Percentiles rank a stretch among this genome's conserved stretches.
These are phyloP conservation scores for Epizoanthus illoricatus DNA, from an alignment of 92 coral and sea anemone species.

Conservation along the genomic window DNA sequence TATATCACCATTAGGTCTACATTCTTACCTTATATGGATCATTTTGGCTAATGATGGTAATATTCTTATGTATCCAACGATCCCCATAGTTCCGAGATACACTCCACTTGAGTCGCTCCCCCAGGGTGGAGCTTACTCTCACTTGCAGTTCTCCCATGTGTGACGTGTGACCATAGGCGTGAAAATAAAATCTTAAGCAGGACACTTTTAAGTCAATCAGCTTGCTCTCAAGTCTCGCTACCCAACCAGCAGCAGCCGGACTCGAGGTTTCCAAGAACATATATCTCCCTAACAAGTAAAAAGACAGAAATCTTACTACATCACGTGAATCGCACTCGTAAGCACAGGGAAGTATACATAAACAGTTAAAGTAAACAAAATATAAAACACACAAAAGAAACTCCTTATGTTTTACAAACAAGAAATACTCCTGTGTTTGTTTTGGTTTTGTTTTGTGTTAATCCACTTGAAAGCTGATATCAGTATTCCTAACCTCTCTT, in stretches of 20 bases:
- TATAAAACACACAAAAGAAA: no score
- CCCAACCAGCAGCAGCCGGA: constrained; percentile 69
- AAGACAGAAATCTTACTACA: no score
- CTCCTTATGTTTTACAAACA: no score
- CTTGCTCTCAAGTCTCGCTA: neutral
- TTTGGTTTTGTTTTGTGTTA: no score
- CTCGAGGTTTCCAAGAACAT: constrained; percentile 72
- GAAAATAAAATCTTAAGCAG: constrained; percentile 44
- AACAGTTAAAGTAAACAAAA: no score
- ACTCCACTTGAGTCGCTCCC: constrained; percentile 64
- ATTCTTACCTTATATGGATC: constrained; percentile 65
- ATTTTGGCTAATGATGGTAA: constrained; percentile 56
- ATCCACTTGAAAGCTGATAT: no score
- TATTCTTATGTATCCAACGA: neutral
- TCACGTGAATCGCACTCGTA: no score
- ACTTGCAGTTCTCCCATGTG: constrained; percentile 19
- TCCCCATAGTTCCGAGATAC: constrained; percentile 61
- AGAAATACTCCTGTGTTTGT: no score
- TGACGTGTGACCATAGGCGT: no score
- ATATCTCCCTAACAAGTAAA: constrained; percentile 6
- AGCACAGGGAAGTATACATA: no score
- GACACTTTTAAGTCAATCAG: constrained; percentile 74
- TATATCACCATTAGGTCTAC: no score
- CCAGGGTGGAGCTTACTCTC: constrained; percentile 39
- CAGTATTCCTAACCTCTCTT: no score